Conservation (phyloP, 2,113 vertebrate species). For the Labrus mixtus region DNA sequence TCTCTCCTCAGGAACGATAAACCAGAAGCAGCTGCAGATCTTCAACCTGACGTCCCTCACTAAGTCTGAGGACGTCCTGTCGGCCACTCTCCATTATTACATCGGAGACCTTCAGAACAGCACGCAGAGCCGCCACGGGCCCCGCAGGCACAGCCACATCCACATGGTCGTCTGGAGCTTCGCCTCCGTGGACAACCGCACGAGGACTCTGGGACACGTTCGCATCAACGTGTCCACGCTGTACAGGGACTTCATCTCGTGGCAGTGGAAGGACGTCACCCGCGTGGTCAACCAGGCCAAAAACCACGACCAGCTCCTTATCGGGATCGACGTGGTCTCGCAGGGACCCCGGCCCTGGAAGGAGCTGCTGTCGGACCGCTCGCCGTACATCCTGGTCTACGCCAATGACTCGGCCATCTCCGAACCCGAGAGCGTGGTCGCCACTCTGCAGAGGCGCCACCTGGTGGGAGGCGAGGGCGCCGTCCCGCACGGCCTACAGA, state of each 20-base stretch:
- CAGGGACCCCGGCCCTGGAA: slow-evolving; percentile 75
- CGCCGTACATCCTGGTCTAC: slow-evolving; percentile 94
- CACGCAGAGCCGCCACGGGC: slow-evolving; percentile 62
- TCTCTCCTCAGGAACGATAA: slow-evolving; percentile 80
- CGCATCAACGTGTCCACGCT: slow-evolving; percentile 83
- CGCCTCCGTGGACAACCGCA: slow-evolving; percentile 76
- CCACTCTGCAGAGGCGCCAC: slow-evolving; percentile 84
- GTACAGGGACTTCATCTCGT: slow-evolving; percentile 82
- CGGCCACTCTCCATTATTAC: slow-evolving; percentile 91
- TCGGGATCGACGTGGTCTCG: slow-evolving; percentile 86
- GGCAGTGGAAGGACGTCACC: slow-evolving; percentile 95
- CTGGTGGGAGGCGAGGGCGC: slow-evolving; percentile 15
- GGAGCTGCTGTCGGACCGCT: slow-evolving; percentile 75
- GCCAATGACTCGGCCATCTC: slow-evolving; percentile 95
- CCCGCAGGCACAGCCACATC: slow-evolving; percentile 80
- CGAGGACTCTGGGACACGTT: slow-evolving; percentile 84
- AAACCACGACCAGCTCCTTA: slow-evolving; percentile 84
- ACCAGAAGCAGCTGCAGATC: slow-evolving; percentile 84
- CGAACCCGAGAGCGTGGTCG: slow-evolving; percentile 90
- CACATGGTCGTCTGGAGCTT: slow-evolving; percentile 89
- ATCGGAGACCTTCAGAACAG: slow-evolving; percentile 84
- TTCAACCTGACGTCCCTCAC: slow-evolving; percentile 96
- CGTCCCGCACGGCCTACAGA: slow-evolving; percentile 42
- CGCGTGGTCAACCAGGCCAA: slow-evolving; percentile 87
- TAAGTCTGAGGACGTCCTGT: slow-evolving; percentile 92